Evolutionary conservation across 2,888 invertebrate genomes (phyloP).

Genomic region (Drosophila anceps): DNA sequence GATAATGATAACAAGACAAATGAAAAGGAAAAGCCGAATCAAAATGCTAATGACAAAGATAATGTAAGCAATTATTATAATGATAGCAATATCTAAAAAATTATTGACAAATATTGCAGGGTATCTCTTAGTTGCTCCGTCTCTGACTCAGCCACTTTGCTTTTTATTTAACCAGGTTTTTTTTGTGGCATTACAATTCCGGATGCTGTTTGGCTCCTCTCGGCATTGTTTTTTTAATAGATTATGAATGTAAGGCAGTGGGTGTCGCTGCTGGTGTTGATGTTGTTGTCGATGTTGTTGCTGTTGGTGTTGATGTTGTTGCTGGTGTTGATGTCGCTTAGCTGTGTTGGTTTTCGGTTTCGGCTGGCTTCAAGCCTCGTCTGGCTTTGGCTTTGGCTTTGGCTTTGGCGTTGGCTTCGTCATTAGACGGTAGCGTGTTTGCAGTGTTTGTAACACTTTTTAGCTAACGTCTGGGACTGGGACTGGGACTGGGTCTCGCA

Average conservation of each 20-base stretch:
- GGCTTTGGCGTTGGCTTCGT: slow-evolving; percentile 42
- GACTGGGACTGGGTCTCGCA: slow-evolving; percentile 30
- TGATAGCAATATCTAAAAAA: neutral
- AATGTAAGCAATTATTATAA: neutral
- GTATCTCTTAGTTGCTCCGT: slow-evolving; percentile 11
- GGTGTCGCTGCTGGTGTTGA: slow-evolving; percentile 44
- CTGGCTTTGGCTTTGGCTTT: slow-evolving; percentile 38
- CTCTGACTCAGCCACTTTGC: neutral
- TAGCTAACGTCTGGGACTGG: slow-evolving; percentile 33
- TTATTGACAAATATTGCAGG: neutral
- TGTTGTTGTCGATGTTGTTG: slow-evolving; percentile 40
- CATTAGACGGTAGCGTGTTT: slow-evolving; percentile 73
- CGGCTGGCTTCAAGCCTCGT: slow-evolving; percentile 12
- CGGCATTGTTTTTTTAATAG: slow-evolving; percentile 59
- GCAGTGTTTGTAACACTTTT: slow-evolving; percentile 79
- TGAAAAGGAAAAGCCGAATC: neutral
- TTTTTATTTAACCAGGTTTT: slow-evolving; percentile 18
- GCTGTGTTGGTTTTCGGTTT: slow-evolving; percentile 21
- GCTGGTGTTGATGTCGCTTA: slow-evolving; percentile 51
- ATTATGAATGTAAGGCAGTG: slow-evolving; percentile 79
- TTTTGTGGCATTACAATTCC: slow-evolving; percentile 72
- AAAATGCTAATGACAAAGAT: neutral
- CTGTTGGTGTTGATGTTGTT: slow-evolving; percentile 13
- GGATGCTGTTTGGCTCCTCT: slow-evolving; percentile 64
- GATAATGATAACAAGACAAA: neutral